Percentiles rank a stretch among this genome's conserved stretches.
Conservation (phyloP, 1,140 invertebrate species). For the Oscheius sp. region DNA sequence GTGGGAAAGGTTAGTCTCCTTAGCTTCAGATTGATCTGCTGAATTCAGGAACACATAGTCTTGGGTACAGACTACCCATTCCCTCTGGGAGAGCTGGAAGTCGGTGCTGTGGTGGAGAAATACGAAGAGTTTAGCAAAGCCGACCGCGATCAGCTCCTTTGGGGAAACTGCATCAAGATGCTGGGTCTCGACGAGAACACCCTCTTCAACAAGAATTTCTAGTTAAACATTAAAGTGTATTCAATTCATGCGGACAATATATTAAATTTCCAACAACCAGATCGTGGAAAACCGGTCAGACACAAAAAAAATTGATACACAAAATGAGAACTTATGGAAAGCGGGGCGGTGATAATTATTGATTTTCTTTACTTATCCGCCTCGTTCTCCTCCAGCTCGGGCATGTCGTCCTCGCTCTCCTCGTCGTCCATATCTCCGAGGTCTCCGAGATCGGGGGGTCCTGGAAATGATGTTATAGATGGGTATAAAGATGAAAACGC, state of each 20-base stretch:
- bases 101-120: slow-evolving; percentile 66
- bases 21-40: background rate
- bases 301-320: background rate
- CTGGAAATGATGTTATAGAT: too few species aligned
- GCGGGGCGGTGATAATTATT: background rate
- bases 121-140: slow-evolving; percentile 51
- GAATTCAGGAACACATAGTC: slow-evolving; percentile 65
- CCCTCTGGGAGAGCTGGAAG: slow-evolving; percentile 67
- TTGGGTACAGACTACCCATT: slow-evolving; percentile 70
- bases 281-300: background rate
- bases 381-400: slow-evolving; percentile 23
- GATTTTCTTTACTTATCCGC: background rate
- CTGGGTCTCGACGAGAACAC: slow-evolving; percentile 33
- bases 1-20: slow-evolving; percentile 63
- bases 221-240: background rate
- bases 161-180: slow-evolving; percentile 44
- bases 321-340: slow-evolving; percentile 3
- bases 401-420: slow-evolving; percentile 25
- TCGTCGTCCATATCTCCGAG: slow-evolving; percentile 14
- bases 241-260: background rate
- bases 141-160: slow-evolving; percentile 46
- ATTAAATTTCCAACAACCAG: background rate
- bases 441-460: background rate
- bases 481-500: too few species aligned
- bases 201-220: slow-evolving; percentile 1